Evolutionary conservation across 2,888 invertebrate genomes (phyloP).

Genomic region (Agonum fuliginosum): DNA sequence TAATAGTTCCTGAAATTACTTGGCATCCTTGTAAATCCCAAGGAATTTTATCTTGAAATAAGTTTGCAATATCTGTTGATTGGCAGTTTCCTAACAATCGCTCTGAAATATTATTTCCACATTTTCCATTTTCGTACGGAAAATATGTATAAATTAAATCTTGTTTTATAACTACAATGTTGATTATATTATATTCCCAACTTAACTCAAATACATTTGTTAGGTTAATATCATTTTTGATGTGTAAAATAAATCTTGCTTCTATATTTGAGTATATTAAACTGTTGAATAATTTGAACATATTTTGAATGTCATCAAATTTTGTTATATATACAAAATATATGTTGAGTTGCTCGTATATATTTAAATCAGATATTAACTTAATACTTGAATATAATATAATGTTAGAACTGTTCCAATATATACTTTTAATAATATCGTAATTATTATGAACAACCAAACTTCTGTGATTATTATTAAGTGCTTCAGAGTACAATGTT

Average conservation of each 20-base stretch:
- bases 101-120: slow-evolving; percentile 17
- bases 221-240: background rate
- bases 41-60: slow-evolving; percentile 36
- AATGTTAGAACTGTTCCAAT: background rate
- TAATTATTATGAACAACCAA: background rate
- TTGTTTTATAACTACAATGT: background rate
- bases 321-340: background rate
- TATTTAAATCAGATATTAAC: background rate
- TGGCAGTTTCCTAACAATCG: background rate
- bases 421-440: background rate
- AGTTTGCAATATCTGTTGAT: background rate
- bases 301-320: background rate
- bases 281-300: background rate
- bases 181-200: slow-evolving; percentile 8
- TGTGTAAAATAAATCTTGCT: slow-evolving; percentile 4
- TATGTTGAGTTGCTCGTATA: background rate
- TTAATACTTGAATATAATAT: background rate
- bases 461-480: background rate
- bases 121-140: slow-evolving; percentile 23
- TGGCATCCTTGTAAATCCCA: slow-evolving; percentile 20
- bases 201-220: background rate
- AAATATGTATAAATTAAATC: slow-evolving; percentile 2
- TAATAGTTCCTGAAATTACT: background rate
- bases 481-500: background rate
- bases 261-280: background rate